phyloP scores from a whole-genome alignment of 1,140 invertebrate species.

The Plectus sambesii region DNA sequence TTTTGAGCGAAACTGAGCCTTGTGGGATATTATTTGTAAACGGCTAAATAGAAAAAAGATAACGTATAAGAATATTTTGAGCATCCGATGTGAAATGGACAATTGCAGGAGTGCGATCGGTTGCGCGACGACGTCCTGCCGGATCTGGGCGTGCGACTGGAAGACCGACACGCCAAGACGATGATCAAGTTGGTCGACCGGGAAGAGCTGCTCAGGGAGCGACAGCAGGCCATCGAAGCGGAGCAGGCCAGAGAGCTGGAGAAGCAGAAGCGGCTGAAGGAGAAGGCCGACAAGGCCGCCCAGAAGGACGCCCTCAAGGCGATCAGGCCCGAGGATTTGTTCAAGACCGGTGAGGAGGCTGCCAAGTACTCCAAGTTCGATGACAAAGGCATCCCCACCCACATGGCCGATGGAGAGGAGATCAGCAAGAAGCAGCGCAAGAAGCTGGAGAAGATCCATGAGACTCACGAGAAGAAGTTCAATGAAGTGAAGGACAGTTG shows the following conservation, averaged over 20 bases:
- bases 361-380: constrained; percentile 91
- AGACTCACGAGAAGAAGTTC: constrained; percentile 73
- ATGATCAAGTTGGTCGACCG: constrained; percentile 61
- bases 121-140: constrained; percentile 77
- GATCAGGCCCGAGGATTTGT: constrained; percentile 74
- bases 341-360: constrained; percentile 56
- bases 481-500: constrained; percentile 7
- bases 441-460: constrained; percentile 79
- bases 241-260: constrained; percentile 44
- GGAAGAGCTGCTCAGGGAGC: constrained; percentile 68
- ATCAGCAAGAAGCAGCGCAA: constrained; percentile 78
- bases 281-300: constrained; percentile 58
- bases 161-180: constrained; percentile 59
- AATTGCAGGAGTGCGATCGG: constrained; percentile 69
- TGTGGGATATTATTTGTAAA: too few relatives aligned
- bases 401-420: constrained; percentile 77
- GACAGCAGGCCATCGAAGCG: constrained; percentile 62
- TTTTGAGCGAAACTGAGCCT: too few relatives aligned
- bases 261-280: constrained; percentile 67
- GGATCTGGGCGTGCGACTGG: constrained; percentile 79
- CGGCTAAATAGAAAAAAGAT: too few relatives aligned
- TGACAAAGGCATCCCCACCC: constrained; percentile 82
- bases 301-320: constrained; percentile 65
- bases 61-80: too few relatives aligned
- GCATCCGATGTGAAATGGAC: too few relatives aligned